Conservation (phyloP, 2,113 vertebrate genomes). For the Athene noctua region DNA sequence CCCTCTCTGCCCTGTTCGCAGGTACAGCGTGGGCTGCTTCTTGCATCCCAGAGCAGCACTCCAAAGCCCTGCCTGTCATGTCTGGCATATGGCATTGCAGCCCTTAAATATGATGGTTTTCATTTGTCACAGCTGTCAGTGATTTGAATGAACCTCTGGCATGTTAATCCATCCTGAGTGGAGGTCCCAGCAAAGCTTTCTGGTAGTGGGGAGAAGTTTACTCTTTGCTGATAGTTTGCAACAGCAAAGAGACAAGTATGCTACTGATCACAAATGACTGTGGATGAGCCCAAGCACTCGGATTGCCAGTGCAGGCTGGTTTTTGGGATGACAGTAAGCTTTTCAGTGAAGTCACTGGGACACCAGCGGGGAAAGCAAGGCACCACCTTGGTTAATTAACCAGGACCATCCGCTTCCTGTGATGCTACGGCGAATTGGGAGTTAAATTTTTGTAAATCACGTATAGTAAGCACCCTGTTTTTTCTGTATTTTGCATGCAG, state of each 20-base stretch:
- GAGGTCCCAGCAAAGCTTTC: not conserved
- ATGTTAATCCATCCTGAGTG: not conserved
- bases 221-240: not conserved
- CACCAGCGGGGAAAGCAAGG: not conserved
- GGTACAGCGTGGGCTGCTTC: not conserved
- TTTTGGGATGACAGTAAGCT: not conserved
- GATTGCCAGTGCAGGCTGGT: not conserved
- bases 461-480: too few relatives aligned
- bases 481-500: not conserved
- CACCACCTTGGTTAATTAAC: not conserved
- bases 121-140: not conserved
- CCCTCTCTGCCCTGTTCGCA: not conserved
- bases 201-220: not conserved
- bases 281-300: not conserved
- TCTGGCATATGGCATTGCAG: not conserved
- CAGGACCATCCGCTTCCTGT: not conserved
- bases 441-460: not conserved
- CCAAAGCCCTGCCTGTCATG: not conserved
- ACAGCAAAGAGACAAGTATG: not conserved
- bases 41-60: not conserved
- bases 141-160: not conserved
- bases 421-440: rapidly evolving
- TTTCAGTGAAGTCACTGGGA: not conserved
- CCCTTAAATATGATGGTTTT: not conserved
- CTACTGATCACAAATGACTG: not conserved